Evolutionary conservation across 2,888 invertebrate species (phyloP).

Genomic region (Mesorhabditis spiculigera): DNA sequence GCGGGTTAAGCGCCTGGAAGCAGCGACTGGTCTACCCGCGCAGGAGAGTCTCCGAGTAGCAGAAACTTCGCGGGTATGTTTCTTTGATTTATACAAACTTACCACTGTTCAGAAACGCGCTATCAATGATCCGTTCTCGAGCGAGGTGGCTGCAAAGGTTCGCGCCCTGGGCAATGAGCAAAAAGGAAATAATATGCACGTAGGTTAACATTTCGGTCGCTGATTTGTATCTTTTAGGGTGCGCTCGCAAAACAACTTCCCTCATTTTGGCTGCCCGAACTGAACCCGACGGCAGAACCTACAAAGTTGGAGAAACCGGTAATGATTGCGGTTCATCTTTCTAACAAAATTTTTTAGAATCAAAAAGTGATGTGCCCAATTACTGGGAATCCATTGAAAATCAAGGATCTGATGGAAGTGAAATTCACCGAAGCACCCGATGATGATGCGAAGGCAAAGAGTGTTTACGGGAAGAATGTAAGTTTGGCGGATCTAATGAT

Average conservation of each 20-base stretch:
- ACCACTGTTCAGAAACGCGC: neutral
- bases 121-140: constrained; percentile 1
- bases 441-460: constrained; percentile 68
- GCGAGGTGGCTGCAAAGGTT: constrained; percentile 13
- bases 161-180: constrained; percentile 13
- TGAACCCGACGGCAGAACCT: constrained; percentile 80
- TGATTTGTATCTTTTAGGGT: constrained; percentile 13
- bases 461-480: constrained; percentile 11
- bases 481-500: constrained; percentile 6
- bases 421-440: constrained; percentile 86
- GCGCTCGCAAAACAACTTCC: constrained; percentile 65
- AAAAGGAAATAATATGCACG: neutral
- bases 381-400: constrained; percentile 77
- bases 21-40: neutral
- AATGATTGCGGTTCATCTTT: constrained; percentile 16
- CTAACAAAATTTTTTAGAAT: constrained; percentile 62
- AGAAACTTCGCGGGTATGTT: neutral
- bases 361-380: constrained; percentile 78
- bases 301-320: constrained; percentile 75
- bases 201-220: neutral
- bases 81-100: neutral
- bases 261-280: constrained; percentile 71
- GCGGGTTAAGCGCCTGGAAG: neutral
- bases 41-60: neutral
- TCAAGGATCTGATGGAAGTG: constrained; percentile 86